Evolutionary conservation across 2,888 invertebrate species (phyloP).

Genomic region (Drosophila borborema): DNA sequence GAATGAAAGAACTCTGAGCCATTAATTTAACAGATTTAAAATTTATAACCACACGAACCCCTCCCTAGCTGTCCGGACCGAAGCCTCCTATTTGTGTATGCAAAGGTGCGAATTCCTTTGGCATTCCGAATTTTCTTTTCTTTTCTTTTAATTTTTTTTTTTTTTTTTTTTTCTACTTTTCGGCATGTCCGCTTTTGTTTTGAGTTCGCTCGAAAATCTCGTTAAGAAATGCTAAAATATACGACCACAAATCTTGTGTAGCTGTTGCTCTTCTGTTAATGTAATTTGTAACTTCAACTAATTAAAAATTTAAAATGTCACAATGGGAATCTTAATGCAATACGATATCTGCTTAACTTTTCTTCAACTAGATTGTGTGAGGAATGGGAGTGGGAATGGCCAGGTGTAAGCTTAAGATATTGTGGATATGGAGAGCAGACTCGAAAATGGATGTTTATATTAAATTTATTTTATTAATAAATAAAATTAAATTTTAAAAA

Average conservation of each 20-base stretch:
- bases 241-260: conserved; percentile 78
- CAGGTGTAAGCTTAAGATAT: background rate
- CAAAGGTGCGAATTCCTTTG: conserved; percentile 78
- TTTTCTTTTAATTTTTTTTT: background rate
- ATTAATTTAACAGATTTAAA: conserved; percentile 84
- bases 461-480: too few species aligned
- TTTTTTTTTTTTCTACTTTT: conserved; percentile 23
- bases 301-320: conserved; percentile 81
- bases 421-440: background rate
- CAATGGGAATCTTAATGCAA: conserved; percentile 7
- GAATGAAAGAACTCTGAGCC: conserved; percentile 64
- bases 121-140: conserved; percentile 32
- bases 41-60: conserved; percentile 81
- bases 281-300: conserved; percentile 78
- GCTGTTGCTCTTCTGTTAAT: conserved; percentile 58
- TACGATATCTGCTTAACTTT: background rate
- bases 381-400: background rate
- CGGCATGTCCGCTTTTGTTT: conserved; percentile 38
- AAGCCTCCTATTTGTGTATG: conserved; percentile 66
- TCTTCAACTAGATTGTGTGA: background rate
- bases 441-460: too few species aligned
- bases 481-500: too few species aligned
- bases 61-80: background rate
- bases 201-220: conserved; percentile 52
- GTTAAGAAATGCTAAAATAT: conserved; percentile 78